phyloP scores from a whole-genome alignment of 2,888 invertebrate species.

The Drosophila paramelanica region DNA sequence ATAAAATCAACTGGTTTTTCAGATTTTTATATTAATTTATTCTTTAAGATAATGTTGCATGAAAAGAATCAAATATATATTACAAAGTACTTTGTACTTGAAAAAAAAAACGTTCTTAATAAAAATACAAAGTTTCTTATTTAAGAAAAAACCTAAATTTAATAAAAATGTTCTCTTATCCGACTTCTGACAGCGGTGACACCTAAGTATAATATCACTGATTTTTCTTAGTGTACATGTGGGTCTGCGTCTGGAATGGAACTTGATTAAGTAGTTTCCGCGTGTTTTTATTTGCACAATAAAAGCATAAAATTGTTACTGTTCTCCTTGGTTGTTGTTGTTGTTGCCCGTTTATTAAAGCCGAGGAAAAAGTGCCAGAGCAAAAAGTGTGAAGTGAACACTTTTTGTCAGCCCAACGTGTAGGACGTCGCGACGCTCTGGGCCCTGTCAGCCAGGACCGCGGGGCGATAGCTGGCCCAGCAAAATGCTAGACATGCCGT shows the following conservation, averaged over 20 bases:
- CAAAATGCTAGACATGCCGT: constrained; percentile 64
- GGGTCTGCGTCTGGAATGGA: constrained; percentile 30
- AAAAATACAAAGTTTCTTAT: too few relatives aligned
- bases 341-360: constrained; percentile 53
- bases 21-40: too few relatives aligned
- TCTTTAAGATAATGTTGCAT: too few relatives aligned
- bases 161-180: too few relatives aligned
- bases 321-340: constrained; percentile 11
- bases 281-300: constrained; percentile 82
- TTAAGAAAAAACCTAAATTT: too few relatives aligned
- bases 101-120: too few relatives aligned
- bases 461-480: constrained; percentile 6
- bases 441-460: constrained; percentile 1
- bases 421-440: constrained; percentile 1
- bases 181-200: too few relatives aligned
- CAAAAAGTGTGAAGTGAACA: constrained; percentile 70
- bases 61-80: too few relatives aligned
- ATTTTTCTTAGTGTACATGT: constrained; percentile 3
- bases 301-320: constrained; percentile 67
- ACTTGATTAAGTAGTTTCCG: constrained; percentile 84
- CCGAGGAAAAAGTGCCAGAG: constrained; percentile 47
- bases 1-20: too few relatives aligned
- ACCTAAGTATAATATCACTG: too few relatives aligned
- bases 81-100: too few relatives aligned
- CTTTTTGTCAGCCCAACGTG: constrained; percentile 26